Percentiles rank a stretch among this genome's conserved stretches.
These are phyloP conservation scores for Phataginus tetradactyla DNA, from an alignment of 2,797 vertebrate species.

Conservation along the genomic window DNA sequence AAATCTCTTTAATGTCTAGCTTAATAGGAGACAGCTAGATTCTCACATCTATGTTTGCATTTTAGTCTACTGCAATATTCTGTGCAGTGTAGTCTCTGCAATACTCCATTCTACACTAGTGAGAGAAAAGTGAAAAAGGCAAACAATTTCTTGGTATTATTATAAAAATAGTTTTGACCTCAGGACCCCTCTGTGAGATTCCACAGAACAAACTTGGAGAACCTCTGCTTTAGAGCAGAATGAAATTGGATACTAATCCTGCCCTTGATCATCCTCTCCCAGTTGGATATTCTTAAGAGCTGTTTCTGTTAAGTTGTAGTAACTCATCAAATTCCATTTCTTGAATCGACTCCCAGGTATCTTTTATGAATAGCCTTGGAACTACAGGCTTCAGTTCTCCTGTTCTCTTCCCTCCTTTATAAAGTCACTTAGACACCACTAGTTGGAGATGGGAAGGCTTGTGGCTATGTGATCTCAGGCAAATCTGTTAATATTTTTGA, in stretches of 20 bases:
- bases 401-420: background rate
- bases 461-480: background rate
- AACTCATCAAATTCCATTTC: background rate
- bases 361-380: background rate
- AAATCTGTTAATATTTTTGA: slow-evolving; percentile 10
- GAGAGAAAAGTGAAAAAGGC: background rate
- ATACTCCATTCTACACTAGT: background rate
- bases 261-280: background rate
- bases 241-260: slow-evolving; percentile 2
- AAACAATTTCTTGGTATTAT: background rate
- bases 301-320: background rate
- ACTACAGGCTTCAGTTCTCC: background rate
- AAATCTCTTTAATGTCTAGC: background rate
- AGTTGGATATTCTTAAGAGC: background rate
- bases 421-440: background rate
- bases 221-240: slow-evolving; percentile 40
- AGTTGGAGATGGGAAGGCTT: background rate
- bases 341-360: background rate
- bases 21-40: background rate
- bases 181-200: background rate
- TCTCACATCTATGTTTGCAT: background rate
- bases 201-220: background rate
- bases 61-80: background rate
- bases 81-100: background rate
- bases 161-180: slow-evolving; percentile 41